Conservation (phyloP, 2,113 vertebrate genomes). For the Bombycilla garrulus region DNA sequence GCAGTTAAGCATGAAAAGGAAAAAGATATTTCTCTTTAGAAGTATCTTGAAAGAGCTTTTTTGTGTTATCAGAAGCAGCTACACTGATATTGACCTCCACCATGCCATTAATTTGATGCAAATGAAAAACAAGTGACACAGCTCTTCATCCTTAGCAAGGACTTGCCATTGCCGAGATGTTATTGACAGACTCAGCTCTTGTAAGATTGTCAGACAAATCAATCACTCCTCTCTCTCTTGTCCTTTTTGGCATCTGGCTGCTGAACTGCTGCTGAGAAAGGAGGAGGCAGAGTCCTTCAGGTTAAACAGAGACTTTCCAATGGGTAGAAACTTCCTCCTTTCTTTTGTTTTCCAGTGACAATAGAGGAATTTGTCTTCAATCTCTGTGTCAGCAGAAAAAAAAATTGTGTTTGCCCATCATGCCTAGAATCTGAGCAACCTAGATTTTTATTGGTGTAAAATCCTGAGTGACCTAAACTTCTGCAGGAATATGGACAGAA, state of each 20-base stretch:
- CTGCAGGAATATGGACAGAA: not conserved
- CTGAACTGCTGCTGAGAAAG: not conserved
- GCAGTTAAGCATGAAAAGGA: not conserved
- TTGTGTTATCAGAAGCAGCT: not conserved
- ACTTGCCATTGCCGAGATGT: not conserved
- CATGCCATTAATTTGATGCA: not conserved
- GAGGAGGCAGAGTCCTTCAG: not conserved
- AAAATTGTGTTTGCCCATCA: not conserved
- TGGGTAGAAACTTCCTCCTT: not conserved
- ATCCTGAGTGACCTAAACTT: not conserved
- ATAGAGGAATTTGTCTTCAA: not conserved
- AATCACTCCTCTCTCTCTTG: not conserved
- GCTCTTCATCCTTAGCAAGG: not conserved
- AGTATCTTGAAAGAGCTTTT: not conserved
- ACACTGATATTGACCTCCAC: not conserved
- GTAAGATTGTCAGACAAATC: not conserved
- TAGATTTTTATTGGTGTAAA: not conserved
- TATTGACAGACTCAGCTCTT: not conserved
- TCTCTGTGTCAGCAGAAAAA: not conserved
- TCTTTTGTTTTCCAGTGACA: not conserved
- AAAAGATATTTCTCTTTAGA: not conserved
- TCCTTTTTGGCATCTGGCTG: not conserved
- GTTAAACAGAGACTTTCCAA: not conserved
- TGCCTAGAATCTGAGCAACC: fast-evolving
- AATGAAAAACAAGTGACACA: not conserved